Percentiles rank a stretch among this genome's conserved stretches.
phyloP scores from a whole-genome alignment of 1,140 invertebrate species.

The Drosophila pallidifrons region DNA sequence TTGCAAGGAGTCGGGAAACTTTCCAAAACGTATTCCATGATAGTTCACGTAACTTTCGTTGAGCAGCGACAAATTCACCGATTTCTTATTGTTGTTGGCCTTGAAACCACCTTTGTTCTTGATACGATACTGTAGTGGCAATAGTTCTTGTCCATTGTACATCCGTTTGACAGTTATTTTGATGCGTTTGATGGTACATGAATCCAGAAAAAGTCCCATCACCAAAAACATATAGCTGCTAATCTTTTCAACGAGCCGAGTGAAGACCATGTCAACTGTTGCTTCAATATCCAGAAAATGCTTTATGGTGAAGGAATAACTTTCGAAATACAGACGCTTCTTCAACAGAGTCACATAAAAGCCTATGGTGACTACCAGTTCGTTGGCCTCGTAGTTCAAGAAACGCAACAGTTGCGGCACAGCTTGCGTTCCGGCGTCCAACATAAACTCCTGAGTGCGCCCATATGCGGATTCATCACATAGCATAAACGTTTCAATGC shows the following conservation, averaged over 20 bases:
- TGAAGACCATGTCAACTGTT: constrained; percentile 66
- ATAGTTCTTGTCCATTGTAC: not conserved
- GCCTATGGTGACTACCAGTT: constrained; percentile 48
- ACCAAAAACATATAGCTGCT: constrained; percentile 46
- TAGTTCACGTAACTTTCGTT: constrained; percentile 46
- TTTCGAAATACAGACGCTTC: constrained; percentile 58
- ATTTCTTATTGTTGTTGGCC: not conserved
- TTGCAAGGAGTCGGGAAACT: constrained; percentile 32
- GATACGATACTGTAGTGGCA: constrained; percentile 60
- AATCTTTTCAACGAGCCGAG: constrained; percentile 61
- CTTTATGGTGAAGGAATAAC: constrained; percentile 35
- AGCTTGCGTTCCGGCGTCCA: constrained; percentile 64
- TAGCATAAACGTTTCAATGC: constrained; percentile 59
- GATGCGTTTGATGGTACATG: constrained; percentile 52
- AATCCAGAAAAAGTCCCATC: constrained; percentile 43
- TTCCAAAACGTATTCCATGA: constrained; percentile 18
- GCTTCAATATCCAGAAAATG: constrained; percentile 61
- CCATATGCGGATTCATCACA: constrained; percentile 53
- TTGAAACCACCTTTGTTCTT: constrained; percentile 23
- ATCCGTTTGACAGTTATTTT: constrained; percentile 54
- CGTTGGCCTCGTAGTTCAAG: constrained; percentile 48
- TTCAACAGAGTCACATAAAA: constrained; percentile 58
- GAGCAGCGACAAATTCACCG: constrained; percentile 23
- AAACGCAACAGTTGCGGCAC: constrained; percentile 59
- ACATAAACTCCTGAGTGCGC: constrained; percentile 55